These are phyloP conservation scores for Lethenteron reissneri DNA, from an alignment of 2,113 vertebrate species.

Conservation along the genomic window DNA sequence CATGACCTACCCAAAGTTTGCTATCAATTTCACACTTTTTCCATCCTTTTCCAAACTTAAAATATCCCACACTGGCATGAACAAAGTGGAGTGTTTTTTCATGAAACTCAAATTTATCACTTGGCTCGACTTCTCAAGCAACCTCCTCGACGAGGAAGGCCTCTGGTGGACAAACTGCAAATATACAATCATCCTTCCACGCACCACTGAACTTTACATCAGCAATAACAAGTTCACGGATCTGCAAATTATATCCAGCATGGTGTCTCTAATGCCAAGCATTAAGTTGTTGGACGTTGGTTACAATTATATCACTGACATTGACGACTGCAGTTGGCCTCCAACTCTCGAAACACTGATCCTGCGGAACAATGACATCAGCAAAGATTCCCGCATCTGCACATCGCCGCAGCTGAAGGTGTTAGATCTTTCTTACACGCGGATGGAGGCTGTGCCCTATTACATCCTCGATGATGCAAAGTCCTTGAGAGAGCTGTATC, in stretches of 20 bases:
- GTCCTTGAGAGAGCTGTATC: not conserved
- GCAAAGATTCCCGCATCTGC: not conserved
- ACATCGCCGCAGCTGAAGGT: not conserved
- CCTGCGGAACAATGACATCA: not conserved
- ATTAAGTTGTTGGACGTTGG: not conserved
- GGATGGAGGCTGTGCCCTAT: not conserved
- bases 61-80: conserved; percentile 2
- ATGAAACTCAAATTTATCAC: not conserved
- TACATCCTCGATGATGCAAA: not conserved
- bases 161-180: conserved; percentile 1
- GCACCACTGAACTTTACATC: not conserved
- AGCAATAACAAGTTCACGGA: not conserved
- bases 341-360: not conserved
- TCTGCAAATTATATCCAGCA: not conserved
- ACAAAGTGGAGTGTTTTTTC: not conserved
- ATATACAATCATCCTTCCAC: not conserved
- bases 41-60: conserved; percentile 1
- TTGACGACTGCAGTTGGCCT: not conserved
- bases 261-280: conserved; percentile 2
- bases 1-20: conserved; percentile 3
- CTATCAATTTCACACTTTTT: not conserved
- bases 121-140: not conserved
- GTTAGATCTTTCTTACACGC: not conserved
- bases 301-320: not conserved
- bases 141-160: not conserved